Percentiles rank a stretch among this genome's conserved stretches.
Conservation (phyloP, 2,888 invertebrate genomes). For the Barypeithes pellucidus region DNA sequence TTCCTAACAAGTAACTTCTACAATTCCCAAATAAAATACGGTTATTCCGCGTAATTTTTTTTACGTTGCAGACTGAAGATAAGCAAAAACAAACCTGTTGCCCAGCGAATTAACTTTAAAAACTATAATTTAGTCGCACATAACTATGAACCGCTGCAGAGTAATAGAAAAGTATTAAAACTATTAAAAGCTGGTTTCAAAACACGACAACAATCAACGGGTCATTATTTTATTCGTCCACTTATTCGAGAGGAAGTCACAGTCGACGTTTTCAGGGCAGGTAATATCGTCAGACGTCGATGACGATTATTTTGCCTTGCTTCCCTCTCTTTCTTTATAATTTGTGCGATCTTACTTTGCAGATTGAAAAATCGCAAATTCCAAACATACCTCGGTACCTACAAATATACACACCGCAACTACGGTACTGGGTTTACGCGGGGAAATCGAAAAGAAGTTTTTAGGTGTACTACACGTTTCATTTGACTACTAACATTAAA, state of each 20-base stretch:
- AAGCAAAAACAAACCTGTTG: conserved; percentile 31
- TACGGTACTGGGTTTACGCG: conserved; percentile 13
- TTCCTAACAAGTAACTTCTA: background rate
- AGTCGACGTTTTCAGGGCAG: conserved; percentile 55
- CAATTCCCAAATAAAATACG: background rate
- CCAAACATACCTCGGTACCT: conserved; percentile 51
- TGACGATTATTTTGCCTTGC: conserved; percentile 53
- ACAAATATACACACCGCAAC: conserved; percentile 30
- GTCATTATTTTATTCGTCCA: conserved; percentile 52
- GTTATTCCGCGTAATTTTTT: background rate
- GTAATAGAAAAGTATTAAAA: conserved; percentile 47
- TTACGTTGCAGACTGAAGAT: conserved; percentile 9
- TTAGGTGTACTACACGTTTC: background rate
- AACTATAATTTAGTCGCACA: conserved; percentile 32
- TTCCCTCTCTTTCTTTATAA: conserved; percentile 54
- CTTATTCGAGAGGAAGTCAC: conserved; percentile 53
- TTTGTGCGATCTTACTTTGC: conserved; percentile 55
- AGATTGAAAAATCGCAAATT: conserved; percentile 55
- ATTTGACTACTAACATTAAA: background rate
- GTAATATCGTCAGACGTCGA: conserved; percentile 53
- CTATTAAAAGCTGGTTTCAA: conserved; percentile 52
- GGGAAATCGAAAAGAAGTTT: conserved; percentile 7
- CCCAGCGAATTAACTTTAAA: conserved; percentile 30
- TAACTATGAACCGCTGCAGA: conserved; percentile 32
- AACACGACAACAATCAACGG: conserved; percentile 48